phyloP scores from a whole-genome alignment of 2,797 vertebrate species.

The Danio tinwini region DNA sequence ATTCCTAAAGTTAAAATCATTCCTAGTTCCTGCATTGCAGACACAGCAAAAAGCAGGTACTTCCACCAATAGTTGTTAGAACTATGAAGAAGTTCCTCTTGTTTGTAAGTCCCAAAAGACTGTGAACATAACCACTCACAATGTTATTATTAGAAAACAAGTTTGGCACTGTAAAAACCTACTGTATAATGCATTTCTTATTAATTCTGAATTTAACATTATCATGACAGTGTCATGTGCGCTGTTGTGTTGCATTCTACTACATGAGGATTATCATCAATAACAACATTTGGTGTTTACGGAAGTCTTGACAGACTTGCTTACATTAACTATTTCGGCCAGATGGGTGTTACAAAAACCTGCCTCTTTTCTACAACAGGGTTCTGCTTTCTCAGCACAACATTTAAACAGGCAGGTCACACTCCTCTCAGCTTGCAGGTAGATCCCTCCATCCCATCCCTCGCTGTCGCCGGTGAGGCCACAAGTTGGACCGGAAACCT shows the following conservation, averaged over 20 bases:
- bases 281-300: no score
- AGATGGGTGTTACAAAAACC: conserved; percentile 35
- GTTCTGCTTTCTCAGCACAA: conserved; percentile 49
- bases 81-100: no score
- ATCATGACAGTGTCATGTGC: neutral
- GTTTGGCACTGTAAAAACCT: neutral
- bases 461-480: conserved; percentile 27
- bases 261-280: neutral
- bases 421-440: conserved; percentile 35
- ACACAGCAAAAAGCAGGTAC: no score
- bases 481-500: conserved; percentile 43
- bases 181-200: neutral
- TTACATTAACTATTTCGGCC: conserved; percentile 10
- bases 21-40: no score
- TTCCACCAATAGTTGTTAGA: no score
- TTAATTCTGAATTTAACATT: neutral
- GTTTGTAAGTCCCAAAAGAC: no score
- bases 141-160: neutral
- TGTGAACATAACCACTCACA: neutral
- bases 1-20: no score
- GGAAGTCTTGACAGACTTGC: neutral
- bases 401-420: conserved; percentile 47
- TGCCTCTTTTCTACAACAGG: conserved; percentile 9
- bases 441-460: conserved; percentile 47
- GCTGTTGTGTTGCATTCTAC: neutral